Base-by-base conservation (phyloP, 2,113 vertebrate genomes). In the Hippocampus comes region DNA sequence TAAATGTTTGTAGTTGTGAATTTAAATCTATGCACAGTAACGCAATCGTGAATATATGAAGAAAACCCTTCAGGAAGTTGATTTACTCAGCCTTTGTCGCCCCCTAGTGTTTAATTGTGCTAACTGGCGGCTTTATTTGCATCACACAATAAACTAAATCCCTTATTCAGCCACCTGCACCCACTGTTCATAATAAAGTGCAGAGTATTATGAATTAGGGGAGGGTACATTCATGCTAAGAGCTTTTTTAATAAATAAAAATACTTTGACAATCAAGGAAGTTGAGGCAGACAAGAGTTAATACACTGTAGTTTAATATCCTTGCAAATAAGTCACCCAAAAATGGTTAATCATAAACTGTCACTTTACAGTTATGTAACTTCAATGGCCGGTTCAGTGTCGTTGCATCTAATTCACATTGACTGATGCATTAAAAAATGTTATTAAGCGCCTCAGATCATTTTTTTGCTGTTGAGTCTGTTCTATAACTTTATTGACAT, bases 91-190 rank as follows among this genome's bases (percentile, higher is more conserved):
- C 64, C 70, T 74, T 1, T 86, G 83, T 73, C 74, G 75, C 82
- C 84, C 78, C 81, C 87, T 87, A 73, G 84, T 81, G 89, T 53
- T 41, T 38, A 1, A 61, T 56, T 63, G 0, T 0, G 0, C 27
- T 23, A 9, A 75, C 34, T 4, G 17, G 56, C 73, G 18, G 17
- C 14, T 53, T 53, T 18, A 53, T 53, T 20, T 7, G 2, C 49
- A n/a, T 18, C 49, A 21, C 3, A 27, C 18, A 51, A 67, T 34
- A 1, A 38, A 30, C 2, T 17, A 4, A 38, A 42, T 64, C 12
- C 49, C 5, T 42, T 56, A 23, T 38, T 41, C 51, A 4, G 11
- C 1, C 63, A 70, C 41, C 56, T 43, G 51, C 73, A 74, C 64
- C 63, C 72, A 71, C 71, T 74, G 14, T 21, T n/a, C 9, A 34